Evolutionary conservation across 2,113 vertebrate species (phyloP).

Genomic region (Microcebus ravelobensis): DNA sequence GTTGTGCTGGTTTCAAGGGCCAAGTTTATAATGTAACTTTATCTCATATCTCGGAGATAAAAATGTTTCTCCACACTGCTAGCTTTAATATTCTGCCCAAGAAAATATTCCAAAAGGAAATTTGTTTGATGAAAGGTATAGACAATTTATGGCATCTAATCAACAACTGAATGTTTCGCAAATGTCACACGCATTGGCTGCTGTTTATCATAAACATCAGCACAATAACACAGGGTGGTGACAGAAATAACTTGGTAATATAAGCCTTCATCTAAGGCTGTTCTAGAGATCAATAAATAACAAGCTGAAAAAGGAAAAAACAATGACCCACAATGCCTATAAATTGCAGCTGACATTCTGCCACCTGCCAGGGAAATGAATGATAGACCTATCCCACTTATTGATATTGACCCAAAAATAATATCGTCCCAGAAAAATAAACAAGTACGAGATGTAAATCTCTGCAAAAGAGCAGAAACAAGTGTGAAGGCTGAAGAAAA

Average conservation of each 20-base stretch:
- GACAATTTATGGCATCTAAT: conserved; percentile 1
- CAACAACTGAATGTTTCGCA: neutral
- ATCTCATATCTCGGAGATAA: conserved; percentile 23
- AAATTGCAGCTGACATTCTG: neutral
- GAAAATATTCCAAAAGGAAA: conserved; percentile 46
- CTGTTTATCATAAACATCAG: neutral
- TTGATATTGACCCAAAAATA: neutral
- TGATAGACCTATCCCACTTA: neutral
- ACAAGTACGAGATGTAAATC: neutral
- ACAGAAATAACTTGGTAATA: conserved; percentile 27
- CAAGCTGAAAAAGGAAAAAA: conserved; percentile 26
- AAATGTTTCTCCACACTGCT: neutral
- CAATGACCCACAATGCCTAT: neutral
- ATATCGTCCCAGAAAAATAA: conserved; percentile 22
- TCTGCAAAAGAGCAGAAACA: conserved; percentile 3
- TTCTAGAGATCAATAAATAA: conserved; percentile 50
- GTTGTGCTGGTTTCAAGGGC: neutral
- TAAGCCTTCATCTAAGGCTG: neutral
- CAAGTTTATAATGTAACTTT: neutral
- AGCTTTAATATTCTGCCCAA: neutral
- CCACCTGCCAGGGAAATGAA: conserved; percentile 8
- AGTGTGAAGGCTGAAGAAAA: neutral
- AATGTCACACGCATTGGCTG: neutral
- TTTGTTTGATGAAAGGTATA: neutral
- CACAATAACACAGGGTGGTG: neutral